Evolutionary conservation across 2,113 vertebrate species (phyloP).

Genomic region (human): GRCh38 chr1:207300501-207301000

Average conservation of each 20-base stretch:
- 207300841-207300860: not conserved
- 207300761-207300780: not conserved
- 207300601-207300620: not conserved
- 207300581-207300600: not conserved
- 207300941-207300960: not conserved
- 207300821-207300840: not conserved
- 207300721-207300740: not conserved
- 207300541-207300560: not conserved
- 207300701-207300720: not conserved
- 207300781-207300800: not conserved
- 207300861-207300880: not conserved
- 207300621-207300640: not conserved
- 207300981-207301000: not conserved
- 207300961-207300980: not conserved
- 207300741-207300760: not conserved
- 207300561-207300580: not conserved
- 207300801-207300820: not conserved
- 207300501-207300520: not conserved
- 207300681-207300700: not conserved
- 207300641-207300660: not conserved
- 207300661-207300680: not conserved
- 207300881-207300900: not conserved
- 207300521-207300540: not conserved
- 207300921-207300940: not conserved
- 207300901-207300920: not conserved